Conservation (phyloP, 2,797 vertebrate genomes). For the Chiroxiphia lanceolata region DNA sequence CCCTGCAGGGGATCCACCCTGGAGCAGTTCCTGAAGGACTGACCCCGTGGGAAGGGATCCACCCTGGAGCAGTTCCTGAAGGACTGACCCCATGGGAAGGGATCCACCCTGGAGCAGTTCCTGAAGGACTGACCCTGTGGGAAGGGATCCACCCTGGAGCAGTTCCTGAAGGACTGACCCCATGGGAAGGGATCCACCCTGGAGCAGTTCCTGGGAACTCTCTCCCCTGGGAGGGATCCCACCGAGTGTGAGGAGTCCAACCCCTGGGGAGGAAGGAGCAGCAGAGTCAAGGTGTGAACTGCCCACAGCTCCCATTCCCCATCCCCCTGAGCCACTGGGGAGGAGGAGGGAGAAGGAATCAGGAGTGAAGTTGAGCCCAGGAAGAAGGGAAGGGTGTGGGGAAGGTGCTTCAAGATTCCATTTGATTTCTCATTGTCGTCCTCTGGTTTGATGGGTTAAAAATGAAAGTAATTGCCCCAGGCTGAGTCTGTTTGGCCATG, state of each 20-base stretch:
- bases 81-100: neutral
- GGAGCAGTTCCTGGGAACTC: neutral
- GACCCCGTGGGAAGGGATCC: neutral
- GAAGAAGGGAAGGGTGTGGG: neutral
- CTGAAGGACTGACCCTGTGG: neutral
- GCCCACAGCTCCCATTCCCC: neutral
- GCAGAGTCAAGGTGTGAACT: neutral
- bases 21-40: neutral
- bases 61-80: neutral
- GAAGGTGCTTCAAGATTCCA: neutral
- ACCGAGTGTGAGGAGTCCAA: neutral
- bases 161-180: neutral
- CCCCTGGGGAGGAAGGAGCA: neutral
- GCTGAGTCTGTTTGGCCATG: neutral
- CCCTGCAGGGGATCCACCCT: neutral
- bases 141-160: neutral
- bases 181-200: neutral
- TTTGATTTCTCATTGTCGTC: neutral
- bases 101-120: neutral
- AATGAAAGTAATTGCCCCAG: neutral
- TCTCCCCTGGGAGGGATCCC: neutral
- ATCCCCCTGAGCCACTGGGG: neutral
- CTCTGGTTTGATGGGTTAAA: neutral
- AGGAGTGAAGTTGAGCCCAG: neutral
- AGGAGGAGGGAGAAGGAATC: neutral